Conservation (phyloP, 2,888 invertebrate species). For the Drosophila algonquin region DNA sequence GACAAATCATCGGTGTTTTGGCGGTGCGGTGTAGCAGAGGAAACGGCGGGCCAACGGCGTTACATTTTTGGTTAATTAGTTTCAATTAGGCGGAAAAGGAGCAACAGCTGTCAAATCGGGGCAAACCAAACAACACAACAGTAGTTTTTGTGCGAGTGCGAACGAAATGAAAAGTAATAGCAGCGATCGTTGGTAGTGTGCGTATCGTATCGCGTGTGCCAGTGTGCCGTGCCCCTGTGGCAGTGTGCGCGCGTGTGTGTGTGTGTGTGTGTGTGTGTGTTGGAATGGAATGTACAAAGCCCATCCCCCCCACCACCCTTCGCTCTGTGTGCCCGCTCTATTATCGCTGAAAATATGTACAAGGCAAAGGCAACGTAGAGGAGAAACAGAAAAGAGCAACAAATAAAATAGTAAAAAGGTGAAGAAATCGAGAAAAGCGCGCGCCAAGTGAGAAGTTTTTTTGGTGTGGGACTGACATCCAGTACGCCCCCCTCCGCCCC, state of each 20-base stretch:
- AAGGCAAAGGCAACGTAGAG: constrained; percentile 59
- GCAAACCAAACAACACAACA: constrained; percentile 22
- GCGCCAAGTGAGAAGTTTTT: constrained; percentile 62
- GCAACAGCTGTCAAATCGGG: constrained; percentile 26
- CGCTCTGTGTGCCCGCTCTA: constrained; percentile 46
- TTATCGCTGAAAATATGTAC: constrained; percentile 62
- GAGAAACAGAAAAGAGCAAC: constrained; percentile 57
- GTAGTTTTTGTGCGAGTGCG: constrained; percentile 27
- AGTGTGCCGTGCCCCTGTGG: constrained; percentile 44
- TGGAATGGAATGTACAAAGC: constrained; percentile 82
- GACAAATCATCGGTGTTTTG: background rate
- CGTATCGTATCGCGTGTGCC: constrained; percentile 66
- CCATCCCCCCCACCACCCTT: constrained; percentile 43
- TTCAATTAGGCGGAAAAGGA: constrained; percentile 65
- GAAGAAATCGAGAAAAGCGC: constrained; percentile 50
- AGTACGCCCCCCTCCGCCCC: background rate
- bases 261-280: constrained; percentile 52
- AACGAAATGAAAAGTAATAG: constrained; percentile 34
- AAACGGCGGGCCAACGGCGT: constrained; percentile 9
- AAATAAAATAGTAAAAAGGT: constrained; percentile 12
- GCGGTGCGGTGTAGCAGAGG: background rate
- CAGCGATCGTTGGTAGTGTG: constrained; percentile 46
- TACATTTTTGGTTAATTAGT: constrained; percentile 61
- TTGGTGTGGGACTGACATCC: constrained; percentile 4
- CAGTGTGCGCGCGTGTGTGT: constrained; percentile 57